Conservation (phyloP, 35 echinoderm and acorn worm species). For the Acanthaster planci region DNA sequence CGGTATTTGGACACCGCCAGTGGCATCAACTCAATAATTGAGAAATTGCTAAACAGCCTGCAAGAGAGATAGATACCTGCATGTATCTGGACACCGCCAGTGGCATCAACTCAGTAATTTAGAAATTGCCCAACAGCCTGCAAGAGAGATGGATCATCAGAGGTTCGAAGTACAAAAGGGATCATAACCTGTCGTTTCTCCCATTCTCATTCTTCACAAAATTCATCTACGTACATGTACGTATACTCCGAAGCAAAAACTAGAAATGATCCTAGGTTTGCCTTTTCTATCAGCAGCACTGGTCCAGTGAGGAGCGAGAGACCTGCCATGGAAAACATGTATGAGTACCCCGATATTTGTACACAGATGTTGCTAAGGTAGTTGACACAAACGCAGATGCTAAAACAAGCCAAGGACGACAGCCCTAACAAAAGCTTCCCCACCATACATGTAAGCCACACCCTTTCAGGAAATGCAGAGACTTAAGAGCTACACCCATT, state of each 20-base stretch:
- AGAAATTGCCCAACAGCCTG: conserved; percentile 52
- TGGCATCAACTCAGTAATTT: conserved; percentile 39
- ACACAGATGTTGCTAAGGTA: not conserved
- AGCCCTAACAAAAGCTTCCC: conserved; percentile 20
- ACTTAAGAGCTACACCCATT: conserved; percentile 11
- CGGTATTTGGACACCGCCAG: conserved; percentile 49
- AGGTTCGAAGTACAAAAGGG: conserved; percentile 44
- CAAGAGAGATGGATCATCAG: conserved; percentile 46
- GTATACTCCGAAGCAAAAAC: conserved; percentile 19
- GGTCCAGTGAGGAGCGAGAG: not conserved
- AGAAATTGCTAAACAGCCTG: conserved; percentile 51
- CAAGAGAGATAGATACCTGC: conserved; percentile 59
- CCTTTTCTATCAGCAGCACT: not conserved
- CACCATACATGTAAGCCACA: conserved; percentile 34
- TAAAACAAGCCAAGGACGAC: not conserved
- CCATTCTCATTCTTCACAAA: conserved; percentile 48
- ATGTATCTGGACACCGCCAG: conserved; percentile 49
- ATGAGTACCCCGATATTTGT: not conserved
- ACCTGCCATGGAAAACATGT: not conserved
- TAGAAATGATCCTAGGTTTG: conserved; percentile 56
- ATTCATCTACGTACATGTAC: too few relatives aligned
- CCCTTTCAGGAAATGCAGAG: conserved; percentile 44
- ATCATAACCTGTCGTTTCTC: conserved; percentile 24
- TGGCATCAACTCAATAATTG: conserved; percentile 41
- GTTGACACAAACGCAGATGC: not conserved